These are phyloP conservation scores for Tetragonula clypearis DNA, from an alignment of 1,140 invertebrate genomes.

Conservation along the genomic window DNA sequence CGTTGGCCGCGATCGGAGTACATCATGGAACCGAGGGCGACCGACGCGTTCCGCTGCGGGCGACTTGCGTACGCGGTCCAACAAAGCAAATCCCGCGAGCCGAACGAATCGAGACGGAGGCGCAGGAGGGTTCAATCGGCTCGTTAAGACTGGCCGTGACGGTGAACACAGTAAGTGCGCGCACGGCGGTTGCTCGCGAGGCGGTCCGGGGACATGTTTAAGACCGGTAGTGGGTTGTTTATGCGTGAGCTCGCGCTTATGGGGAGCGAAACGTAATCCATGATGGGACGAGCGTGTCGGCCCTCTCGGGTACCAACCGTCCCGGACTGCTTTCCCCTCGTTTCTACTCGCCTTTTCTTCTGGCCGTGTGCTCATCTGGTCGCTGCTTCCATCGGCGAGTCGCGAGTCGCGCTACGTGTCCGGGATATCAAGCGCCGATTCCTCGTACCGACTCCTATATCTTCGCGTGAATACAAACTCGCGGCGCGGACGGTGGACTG, in stretches of 20 bases:
- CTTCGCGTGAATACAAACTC: slow-evolving; percentile 66
- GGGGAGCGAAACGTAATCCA: slow-evolving; percentile 61
- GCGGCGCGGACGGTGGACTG: not conserved
- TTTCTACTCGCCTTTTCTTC: slow-evolving; percentile 49
- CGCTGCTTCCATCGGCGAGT: slow-evolving; percentile 43
- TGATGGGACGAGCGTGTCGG: slow-evolving; percentile 50
- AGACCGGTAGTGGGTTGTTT: slow-evolving; percentile 74
- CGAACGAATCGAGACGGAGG: slow-evolving; percentile 43
- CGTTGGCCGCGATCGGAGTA: slow-evolving; percentile 2
- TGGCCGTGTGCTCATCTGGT: slow-evolving; percentile 27
- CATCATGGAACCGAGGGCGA: not conserved
- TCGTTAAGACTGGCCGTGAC: slow-evolving; percentile 50
- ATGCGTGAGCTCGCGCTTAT: slow-evolving; percentile 70
- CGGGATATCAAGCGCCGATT: slow-evolving; percentile 73
- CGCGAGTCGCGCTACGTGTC: slow-evolving; percentile 67
- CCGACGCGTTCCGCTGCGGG: not conserved
- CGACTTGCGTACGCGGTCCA: not conserved
- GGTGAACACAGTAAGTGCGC: slow-evolving; percentile 26
- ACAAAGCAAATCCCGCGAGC: slow-evolving; percentile 40
- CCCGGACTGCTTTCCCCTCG: not conserved
- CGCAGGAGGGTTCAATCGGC: slow-evolving; percentile 37
- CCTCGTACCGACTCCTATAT: slow-evolving; percentile 54
- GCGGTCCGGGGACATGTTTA: slow-evolving; percentile 66
- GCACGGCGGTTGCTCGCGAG: slow-evolving; percentile 39
- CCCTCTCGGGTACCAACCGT: slow-evolving; percentile 25